These are phyloP conservation scores for Nineta flava DNA, from an alignment of 2,888 invertebrate genomes.

Conservation along the genomic window DNA sequence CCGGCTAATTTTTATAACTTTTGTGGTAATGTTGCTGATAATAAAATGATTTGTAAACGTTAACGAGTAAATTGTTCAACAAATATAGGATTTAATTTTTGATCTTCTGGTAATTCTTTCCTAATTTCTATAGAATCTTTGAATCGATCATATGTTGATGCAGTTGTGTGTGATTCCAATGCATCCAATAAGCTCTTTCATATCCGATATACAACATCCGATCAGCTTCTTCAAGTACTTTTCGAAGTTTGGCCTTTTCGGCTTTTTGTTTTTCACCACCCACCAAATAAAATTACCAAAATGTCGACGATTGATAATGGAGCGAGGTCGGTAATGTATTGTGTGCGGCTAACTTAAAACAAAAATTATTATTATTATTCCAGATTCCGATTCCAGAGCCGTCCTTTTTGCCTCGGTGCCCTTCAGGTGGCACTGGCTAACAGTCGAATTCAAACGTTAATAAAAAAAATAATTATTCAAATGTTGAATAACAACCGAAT, in stretches of 20 bases:
- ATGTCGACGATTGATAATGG: too few species aligned
- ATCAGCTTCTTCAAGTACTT: constrained; percentile 89
- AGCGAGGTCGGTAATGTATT: too few species aligned
- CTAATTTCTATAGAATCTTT: constrained; percentile 13
- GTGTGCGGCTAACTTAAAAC: too few species aligned
- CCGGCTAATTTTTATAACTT: constrained; percentile 83
- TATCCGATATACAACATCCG: constrained; percentile 83
- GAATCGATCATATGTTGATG: constrained; percentile 43
- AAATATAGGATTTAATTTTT: constrained; percentile 11
- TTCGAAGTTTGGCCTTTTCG: constrained; percentile 77
- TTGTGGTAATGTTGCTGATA: constrained; percentile 80
- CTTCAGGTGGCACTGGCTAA: too few species aligned
- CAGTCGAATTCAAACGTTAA: too few species aligned
- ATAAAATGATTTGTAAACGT: constrained; percentile 59
- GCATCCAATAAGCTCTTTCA: constrained; percentile 56
- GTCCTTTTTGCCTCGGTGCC: too few species aligned
- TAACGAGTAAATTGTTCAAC: constrained; percentile 16
- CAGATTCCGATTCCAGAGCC: too few species aligned
- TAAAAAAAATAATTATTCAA: too few species aligned
- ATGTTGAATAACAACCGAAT: too few species aligned
- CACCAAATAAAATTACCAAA: too few species aligned
- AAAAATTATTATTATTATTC: too few species aligned
- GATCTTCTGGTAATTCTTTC: constrained; percentile 18
- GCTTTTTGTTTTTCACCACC: constrained; percentile 90
- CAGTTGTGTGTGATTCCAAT: constrained; percentile 43